Evolutionary conservation across 2,797 vertebrate species (phyloP), one percentile per base, ranked within the genome.

Genomic region (Characodon lateralis): DNA sequence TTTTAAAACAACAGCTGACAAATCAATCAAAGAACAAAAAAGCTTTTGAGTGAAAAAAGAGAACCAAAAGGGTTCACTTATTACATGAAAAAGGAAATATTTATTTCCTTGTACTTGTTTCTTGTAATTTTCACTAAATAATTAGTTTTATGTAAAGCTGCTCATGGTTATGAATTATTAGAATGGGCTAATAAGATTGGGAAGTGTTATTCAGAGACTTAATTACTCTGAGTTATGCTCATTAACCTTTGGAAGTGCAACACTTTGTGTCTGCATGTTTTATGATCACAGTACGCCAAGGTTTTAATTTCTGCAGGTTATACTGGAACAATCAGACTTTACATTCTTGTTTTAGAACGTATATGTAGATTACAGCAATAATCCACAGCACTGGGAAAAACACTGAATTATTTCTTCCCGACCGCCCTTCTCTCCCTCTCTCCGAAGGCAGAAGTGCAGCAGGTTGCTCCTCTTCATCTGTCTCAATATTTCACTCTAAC

Each of bases 391-490:
- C 35, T 13, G 4, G 35, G 24, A 22, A 68, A 68, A 68, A n/a
- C 35, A n/a, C 24, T 65, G 18, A 24, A 68, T n/a, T 68, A n/a
- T 41, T n/a, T 68, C 65, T 24, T 5, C 3, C 63, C 18, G 5
- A 53, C 51, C 18, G 51, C 51, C 51, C 51, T 53, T 53, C 51
- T 4, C 18, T 41, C 20, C 12, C 18, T 22, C 35, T 2, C 9
- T 39, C 35, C 10, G 4, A 66, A 66, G 63, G 63, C 63, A 66
- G 63, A 20, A 12, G 31, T 66, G 16, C 18, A 65, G 63, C 63
- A 39, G 63, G 35, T 43, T 68, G 65, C 65, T 43, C 65, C 39
- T 68, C 65, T 68, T 68, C 39, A 68, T 43, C 65, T n/a, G 39
- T 43, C 65, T n/a, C 22, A n/a, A 68, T 12, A 68, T 43, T 43